phyloP scores from a whole-genome alignment of 2,888 invertebrate species.

The Eremobia ochroleuca region DNA sequence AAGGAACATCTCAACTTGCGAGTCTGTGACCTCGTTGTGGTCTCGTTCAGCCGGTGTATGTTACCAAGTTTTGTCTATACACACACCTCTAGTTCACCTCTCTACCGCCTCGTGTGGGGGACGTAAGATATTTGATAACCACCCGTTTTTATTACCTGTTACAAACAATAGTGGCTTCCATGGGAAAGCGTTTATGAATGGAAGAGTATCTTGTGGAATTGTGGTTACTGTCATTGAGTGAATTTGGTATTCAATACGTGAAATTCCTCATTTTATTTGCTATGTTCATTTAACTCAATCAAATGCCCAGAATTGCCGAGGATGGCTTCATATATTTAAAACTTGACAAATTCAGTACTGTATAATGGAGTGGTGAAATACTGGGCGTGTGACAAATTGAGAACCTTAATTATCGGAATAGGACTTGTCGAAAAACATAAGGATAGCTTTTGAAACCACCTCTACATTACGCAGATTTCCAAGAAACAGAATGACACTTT shows the following conservation, averaged over 20 bases:
- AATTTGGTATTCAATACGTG: background rate
- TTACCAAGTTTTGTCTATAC: constrained; percentile 59
- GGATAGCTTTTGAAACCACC: background rate
- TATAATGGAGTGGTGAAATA: background rate
- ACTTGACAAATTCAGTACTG: background rate
- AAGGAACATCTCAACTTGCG: constrained; percentile 62
- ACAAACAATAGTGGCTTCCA: constrained; percentile 44
- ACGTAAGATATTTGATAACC: constrained; percentile 58
- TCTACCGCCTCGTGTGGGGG: constrained; percentile 11
- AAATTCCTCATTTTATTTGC: background rate
- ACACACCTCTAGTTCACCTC: constrained; percentile 51
- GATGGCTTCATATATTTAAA: background rate
- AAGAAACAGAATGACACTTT: constrained; percentile 12
- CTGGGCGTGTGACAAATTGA: background rate
- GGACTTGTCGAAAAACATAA: background rate
- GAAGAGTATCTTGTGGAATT: background rate
- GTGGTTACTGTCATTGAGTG: constrained; percentile 1
- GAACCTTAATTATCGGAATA: background rate
- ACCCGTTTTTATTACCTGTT: constrained; percentile 51
- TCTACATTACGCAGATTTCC: background rate
- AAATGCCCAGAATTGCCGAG: background rate
- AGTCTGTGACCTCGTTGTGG: constrained; percentile 66
- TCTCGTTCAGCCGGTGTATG: constrained; percentile 61
- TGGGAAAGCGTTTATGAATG: constrained; percentile 42
- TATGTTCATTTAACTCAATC: background rate